Evolutionary conservation across 2,113 vertebrate species (phyloP).

Genomic region (Aegotheles bennettii): DNA sequence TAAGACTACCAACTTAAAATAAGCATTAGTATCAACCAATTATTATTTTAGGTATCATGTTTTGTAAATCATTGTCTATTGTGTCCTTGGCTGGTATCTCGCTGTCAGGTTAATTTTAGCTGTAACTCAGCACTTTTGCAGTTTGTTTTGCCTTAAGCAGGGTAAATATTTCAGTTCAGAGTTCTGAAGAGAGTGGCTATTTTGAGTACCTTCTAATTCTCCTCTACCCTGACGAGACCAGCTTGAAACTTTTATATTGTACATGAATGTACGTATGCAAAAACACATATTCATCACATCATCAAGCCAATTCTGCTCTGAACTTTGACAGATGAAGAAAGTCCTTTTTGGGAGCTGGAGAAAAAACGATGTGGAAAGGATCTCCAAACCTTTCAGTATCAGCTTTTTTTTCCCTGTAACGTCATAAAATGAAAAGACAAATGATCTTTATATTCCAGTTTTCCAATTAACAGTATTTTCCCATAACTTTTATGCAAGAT

Average conservation of each 20-base stretch:
- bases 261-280: accelerated
- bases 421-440: not conserved
- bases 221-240: not conserved
- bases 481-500: accelerated
- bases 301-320: not conserved
- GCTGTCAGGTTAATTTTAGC: not conserved
- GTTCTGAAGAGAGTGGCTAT: not conserved
- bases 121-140: not conserved
- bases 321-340: not conserved
- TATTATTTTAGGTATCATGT: not conserved
- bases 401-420: not conserved
- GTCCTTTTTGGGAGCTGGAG: not conserved
- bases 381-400: not conserved
- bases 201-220: not conserved
- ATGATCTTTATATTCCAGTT: not conserved
- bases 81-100: not conserved
- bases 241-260: not conserved
- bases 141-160: not conserved
- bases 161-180: not conserved
- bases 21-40: not conserved
- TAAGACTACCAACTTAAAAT: not conserved
- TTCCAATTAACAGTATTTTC: not conserved
- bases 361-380: not conserved
- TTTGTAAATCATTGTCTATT: not conserved
- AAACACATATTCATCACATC: accelerated